These are phyloP conservation scores for Gephyroberyx darwinii DNA, from an alignment of 2,797 vertebrate genomes.

Conservation along the genomic window DNA sequence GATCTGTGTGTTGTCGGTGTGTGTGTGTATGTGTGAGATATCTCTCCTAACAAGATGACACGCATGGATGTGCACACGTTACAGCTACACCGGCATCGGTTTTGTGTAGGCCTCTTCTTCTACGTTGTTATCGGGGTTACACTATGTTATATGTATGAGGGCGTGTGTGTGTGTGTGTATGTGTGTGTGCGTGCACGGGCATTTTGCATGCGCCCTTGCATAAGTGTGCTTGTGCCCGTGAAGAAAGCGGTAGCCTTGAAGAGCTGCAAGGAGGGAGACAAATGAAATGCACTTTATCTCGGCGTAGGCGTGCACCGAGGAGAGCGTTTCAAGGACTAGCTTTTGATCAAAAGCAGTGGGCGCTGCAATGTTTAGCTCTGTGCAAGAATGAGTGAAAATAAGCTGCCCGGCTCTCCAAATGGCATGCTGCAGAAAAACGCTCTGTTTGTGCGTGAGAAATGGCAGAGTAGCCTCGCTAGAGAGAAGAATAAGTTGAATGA, in stretches of 20 bases:
- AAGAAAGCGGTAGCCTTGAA: slow-evolving; percentile 27
- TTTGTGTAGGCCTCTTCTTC: slow-evolving; percentile 9
- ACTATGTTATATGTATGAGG: neutral
- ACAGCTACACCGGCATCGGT: neutral
- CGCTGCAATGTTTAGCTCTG: slow-evolving; percentile 22
- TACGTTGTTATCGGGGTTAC: neutral
- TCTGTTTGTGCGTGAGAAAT: slow-evolving; percentile 17
- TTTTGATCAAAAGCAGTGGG: slow-evolving; percentile 47
- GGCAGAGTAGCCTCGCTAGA: neutral
- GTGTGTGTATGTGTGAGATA: slow-evolving; percentile 17
- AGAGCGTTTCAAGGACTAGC: slow-evolving; percentile 59
- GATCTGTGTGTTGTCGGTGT: slow-evolving; percentile 20
- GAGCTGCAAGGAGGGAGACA: slow-evolving; percentile 36
- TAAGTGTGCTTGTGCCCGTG: neutral
- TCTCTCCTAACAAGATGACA: slow-evolving; percentile 9
- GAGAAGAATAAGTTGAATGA: slow-evolving; percentile 7
- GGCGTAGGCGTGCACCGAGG: slow-evolving; percentile 21
- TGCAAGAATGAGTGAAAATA: slow-evolving; percentile 42
- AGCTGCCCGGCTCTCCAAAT: slow-evolving; percentile 55
- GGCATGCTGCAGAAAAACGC: slow-evolving; percentile 35
- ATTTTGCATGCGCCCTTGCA: neutral
- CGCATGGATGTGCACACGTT: slow-evolving; percentile 1
- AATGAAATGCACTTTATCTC: slow-evolving; percentile 57
- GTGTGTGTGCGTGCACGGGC: too few relatives aligned
- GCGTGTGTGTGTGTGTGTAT: too few relatives aligned